Percentiles rank a stretch among this genome's conserved stretches.
phyloP scores from a whole-genome alignment of 2,797 vertebrate species.

The Picus viridis region DNA sequence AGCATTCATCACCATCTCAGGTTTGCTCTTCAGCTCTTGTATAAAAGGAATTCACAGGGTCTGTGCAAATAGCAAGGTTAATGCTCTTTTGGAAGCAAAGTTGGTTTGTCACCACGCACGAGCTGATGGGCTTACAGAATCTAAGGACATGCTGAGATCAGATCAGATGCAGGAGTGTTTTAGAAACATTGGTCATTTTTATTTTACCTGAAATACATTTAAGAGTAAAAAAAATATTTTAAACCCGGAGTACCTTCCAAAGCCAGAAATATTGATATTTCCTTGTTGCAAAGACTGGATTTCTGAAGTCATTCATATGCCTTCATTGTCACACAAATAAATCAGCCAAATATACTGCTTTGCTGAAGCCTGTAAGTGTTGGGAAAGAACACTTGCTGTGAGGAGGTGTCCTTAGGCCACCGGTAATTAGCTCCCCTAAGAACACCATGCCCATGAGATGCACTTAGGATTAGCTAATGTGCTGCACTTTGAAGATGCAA shows the following conservation, averaged over 20 bases:
- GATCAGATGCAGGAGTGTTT: not conserved
- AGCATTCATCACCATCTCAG: not conserved
- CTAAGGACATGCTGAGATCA: not conserved
- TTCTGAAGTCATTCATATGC: not conserved
- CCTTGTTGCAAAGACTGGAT: not conserved
- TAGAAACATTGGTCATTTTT: not conserved
- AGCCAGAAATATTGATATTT: not conserved
- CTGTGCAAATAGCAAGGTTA: not conserved
- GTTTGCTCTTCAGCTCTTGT: not conserved
- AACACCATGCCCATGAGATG: not conserved
- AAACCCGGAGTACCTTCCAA: not conserved
- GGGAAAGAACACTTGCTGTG: not conserved
- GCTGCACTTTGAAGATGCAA: not conserved
- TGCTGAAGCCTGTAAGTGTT: not conserved
- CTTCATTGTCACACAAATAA: not conserved
- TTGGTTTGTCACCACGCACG: not conserved
- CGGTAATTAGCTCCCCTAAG: slow-evolving; percentile 6
- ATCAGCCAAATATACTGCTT: not conserved
- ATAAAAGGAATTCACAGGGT: not conserved
- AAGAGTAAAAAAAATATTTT: not conserved
- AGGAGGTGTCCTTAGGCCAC: not conserved
- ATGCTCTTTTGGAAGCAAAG: not conserved
- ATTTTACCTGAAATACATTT: not conserved
- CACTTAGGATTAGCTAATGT: not conserved
- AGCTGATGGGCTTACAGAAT: not conserved